These are phyloP conservation scores for Epinephelus cyanopodus DNA, from an alignment of 2,113 vertebrate species.

Conservation along the genomic window DNA sequence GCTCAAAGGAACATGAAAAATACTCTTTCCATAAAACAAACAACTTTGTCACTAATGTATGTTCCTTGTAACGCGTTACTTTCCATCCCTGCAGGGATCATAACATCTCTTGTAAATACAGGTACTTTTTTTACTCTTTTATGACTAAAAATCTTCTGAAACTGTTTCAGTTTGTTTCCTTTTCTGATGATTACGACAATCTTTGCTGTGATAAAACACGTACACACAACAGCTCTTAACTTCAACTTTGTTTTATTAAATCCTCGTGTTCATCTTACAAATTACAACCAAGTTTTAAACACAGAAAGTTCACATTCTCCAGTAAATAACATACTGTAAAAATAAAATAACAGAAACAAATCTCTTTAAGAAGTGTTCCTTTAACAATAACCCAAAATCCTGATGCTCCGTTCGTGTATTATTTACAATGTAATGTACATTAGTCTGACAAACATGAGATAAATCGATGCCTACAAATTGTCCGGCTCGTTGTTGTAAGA, in stretches of 20 bases:
- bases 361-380: constrained; percentile 4
- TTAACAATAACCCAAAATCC: constrained; percentile 40
- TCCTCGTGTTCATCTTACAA: constrained; percentile 45
- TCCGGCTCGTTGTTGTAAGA: not conserved
- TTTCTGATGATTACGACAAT: not conserved
- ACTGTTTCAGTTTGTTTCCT: not conserved
- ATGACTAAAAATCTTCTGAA: too few relatives aligned
- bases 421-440: constrained; percentile 35
- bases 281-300: constrained; percentile 28
- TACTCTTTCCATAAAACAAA: too few relatives aligned
- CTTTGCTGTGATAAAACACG: not conserved
- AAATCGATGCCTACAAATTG: not conserved
- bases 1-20: too few relatives aligned
- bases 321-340: constrained; percentile 34
- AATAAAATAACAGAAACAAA: constrained; percentile 30
- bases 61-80: too few relatives aligned
- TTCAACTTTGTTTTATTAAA: constrained; percentile 58
- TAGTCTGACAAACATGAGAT: not conserved
- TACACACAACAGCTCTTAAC: not conserved
- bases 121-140: too few relatives aligned
- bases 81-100: too few relatives aligned
- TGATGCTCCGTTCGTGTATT: not conserved
- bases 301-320: constrained; percentile 68
- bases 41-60: too few relatives aligned
- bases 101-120: too few relatives aligned